Percentiles rank a stretch among this genome's conserved stretches.
Evolutionary conservation across 2,797 vertebrate genomes (phyloP).

Genomic region (Rachycentron canadum): DNA sequence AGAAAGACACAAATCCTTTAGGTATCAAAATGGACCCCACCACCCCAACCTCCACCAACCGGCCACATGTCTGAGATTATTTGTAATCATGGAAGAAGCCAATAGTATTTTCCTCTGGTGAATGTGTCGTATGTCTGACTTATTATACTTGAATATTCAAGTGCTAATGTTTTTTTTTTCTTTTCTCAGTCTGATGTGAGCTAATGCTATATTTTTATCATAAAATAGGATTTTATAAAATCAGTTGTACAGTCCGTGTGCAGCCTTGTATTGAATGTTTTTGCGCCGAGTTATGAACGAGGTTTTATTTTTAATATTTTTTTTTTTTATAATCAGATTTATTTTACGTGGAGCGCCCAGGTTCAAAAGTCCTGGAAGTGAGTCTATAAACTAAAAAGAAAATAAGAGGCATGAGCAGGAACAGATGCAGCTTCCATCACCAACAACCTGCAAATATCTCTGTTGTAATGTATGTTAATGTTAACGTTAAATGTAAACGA

Average conservation of each 20-base stretch:
- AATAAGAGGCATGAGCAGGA: not conserved
- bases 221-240: constrained; percentile 36
- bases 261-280: constrained; percentile 58
- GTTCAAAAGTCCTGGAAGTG: constrained; percentile 9
- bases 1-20: constrained; percentile 5
- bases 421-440: not conserved
- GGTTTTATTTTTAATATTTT: constrained; percentile 21
- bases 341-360: constrained; percentile 25
- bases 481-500: not conserved
- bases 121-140: constrained; percentile 45
- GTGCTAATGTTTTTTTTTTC: constrained; percentile 47
- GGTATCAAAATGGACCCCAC: constrained; percentile 15
- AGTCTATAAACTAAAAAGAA: not conserved
- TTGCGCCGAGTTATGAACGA: constrained; percentile 40
- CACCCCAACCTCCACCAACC: too few relatives aligned
- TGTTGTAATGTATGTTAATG: too few relatives aligned
- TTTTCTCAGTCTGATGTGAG: constrained; percentile 50
- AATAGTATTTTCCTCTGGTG: constrained; percentile 33
- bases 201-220: constrained; percentile 45
- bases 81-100: constrained; percentile 40
- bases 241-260: constrained; percentile 31
- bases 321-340: constrained; percentile 27
- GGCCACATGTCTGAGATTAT: constrained; percentile 8
- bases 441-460: not conserved
- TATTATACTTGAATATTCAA: constrained; percentile 83